A percentile compares a stretch with the other conserved stretches of the same genome.
These are phyloP conservation scores for Lathronympha strigana DNA, from an alignment of 2,888 invertebrate genomes.

Conservation along the genomic window DNA sequence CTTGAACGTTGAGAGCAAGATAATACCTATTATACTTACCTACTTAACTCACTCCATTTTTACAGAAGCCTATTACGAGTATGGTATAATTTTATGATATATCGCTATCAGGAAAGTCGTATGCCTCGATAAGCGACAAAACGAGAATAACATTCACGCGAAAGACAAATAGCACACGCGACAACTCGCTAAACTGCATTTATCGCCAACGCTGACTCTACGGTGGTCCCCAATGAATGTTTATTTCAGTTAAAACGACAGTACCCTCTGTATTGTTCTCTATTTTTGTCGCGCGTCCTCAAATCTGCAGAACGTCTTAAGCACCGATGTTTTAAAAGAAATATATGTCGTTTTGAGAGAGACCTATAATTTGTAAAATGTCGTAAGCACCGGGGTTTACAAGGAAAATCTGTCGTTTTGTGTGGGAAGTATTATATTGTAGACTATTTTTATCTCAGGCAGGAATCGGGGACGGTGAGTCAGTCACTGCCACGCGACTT, in stretches of 20 bases:
- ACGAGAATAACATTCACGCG: too few species aligned
- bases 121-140: too few species aligned
- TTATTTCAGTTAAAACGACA: constrained; percentile 34
- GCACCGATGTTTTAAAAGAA: not conserved
- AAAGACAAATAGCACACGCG: not conserved
- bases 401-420: not conserved
- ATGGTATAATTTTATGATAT: too few species aligned
- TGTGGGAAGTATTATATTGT: not conserved
- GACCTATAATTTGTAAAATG: not conserved
- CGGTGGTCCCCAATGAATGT: constrained; percentile 33
- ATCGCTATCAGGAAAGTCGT: too few species aligned
- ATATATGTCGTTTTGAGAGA: not conserved
- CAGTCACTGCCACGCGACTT: constrained; percentile 30
- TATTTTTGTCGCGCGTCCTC: constrained; percentile 22
- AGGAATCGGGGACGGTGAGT: constrained; percentile 35
- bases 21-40: too few species aligned
- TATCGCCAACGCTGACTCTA: constrained; percentile 8
- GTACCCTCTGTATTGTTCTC: constrained; percentile 30
- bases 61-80: too few species aligned
- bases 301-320: not conserved
- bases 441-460: constrained; percentile 22
- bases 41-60: too few species aligned
- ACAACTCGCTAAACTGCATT: not conserved
- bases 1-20: too few species aligned
- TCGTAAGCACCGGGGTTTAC: not conserved